Conservation (phyloP, 2,888 invertebrate genomes). For the Lobophora halterata region DNA sequence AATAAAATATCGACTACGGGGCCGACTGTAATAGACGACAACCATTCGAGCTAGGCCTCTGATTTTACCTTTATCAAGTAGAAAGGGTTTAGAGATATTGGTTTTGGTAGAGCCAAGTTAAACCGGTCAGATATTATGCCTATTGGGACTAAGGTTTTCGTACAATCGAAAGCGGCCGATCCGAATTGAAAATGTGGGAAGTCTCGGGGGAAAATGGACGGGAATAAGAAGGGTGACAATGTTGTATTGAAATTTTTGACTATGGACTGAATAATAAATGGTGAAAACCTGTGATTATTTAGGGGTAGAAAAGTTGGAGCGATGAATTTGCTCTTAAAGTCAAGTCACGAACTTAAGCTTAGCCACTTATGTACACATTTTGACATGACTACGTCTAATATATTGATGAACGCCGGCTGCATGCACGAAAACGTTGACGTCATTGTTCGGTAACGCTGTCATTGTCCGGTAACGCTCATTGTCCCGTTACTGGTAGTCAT, state of each 20-base stretch:
- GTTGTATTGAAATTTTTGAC: conserved; percentile 35
- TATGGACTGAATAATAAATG: conserved; percentile 36
- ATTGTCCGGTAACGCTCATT: too few relatives aligned
- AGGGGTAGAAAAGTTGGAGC: too few relatives aligned
- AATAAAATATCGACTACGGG: conserved; percentile 70
- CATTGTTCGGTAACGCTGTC: too few relatives aligned
- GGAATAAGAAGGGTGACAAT: conserved; percentile 36
- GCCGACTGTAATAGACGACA: conserved; percentile 42
- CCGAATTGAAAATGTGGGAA: conserved; percentile 70
- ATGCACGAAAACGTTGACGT: too few relatives aligned
- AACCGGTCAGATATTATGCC: conserved; percentile 41
- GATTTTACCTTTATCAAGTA: conserved; percentile 8
- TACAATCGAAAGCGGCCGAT: conserved; percentile 62
- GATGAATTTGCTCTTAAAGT: too few relatives aligned
- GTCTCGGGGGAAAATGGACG: conserved; percentile 59
- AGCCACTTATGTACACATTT: too few relatives aligned
- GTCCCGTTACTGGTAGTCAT: too few relatives aligned
- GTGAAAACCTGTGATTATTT: too few relatives aligned
- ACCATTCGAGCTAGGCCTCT: conserved; percentile 35
- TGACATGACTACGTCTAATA: too few relatives aligned
- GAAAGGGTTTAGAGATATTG: conserved; percentile 11
- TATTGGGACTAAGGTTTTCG: conserved; percentile 60
- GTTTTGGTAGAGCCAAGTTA: conserved; percentile 31
- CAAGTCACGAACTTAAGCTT: too few relatives aligned
- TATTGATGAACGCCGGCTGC: too few relatives aligned